These are phyloP conservation scores for Aspidiotus destructor DNA, from an alignment of 2,888 invertebrate genomes.

Conservation along the genomic window DNA sequence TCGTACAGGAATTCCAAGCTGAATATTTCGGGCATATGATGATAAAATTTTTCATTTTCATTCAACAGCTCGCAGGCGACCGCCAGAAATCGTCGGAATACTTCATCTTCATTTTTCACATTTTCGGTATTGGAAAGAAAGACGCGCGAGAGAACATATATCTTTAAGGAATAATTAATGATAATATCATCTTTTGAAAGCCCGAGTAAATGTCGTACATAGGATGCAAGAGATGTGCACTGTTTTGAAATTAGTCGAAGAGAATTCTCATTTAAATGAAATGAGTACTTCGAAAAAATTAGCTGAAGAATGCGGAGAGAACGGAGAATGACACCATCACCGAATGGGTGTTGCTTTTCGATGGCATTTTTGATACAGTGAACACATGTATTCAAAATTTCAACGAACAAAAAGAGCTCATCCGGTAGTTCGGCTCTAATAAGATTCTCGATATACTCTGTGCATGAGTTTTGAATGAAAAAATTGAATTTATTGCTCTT, in stretches of 20 bases:
- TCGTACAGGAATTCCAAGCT: background rate
- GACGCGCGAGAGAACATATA: background rate
- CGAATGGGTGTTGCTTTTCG: background rate
- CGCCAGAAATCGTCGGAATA: background rate
- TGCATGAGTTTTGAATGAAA: background rate
- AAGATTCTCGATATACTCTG: background rate
- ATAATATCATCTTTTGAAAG: background rate
- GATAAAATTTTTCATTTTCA: background rate
- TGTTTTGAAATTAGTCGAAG: background rate
- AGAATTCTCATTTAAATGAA: background rate
- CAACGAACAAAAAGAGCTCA: background rate
- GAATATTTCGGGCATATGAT: background rate
- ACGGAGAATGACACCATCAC: background rate
- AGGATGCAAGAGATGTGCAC: background rate
- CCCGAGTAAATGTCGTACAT: background rate
- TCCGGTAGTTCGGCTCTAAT: background rate
- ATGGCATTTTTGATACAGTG: background rate
- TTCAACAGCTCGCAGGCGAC: background rate
- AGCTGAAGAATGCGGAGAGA: background rate
- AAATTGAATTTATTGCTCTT: background rate
- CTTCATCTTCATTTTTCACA: background rate
- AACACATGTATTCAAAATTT: background rate
- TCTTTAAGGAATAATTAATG: background rate
- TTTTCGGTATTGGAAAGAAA: background rate
- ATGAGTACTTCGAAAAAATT: background rate